phyloP scores from a whole-genome alignment of 2,113 vertebrate genomes.

The Canis aureus region DNA sequence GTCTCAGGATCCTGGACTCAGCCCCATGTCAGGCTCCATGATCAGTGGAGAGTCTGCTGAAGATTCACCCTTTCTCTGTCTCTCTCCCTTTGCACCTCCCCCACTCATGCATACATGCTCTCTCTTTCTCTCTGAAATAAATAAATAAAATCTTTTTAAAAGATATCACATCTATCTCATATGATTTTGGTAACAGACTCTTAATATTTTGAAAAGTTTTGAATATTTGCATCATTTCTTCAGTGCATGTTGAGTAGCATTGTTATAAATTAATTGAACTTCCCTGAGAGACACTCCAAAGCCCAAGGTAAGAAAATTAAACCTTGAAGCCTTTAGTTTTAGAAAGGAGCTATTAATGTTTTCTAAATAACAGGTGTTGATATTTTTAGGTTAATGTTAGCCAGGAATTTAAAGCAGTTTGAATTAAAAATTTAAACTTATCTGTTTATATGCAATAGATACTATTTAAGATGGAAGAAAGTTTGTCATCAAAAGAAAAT shows the following conservation, averaged over 20 bases:
- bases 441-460: not conserved
- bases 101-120: not conserved
- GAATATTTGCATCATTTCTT: conserved; percentile 45
- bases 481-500: conserved; percentile 4
- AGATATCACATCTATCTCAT: not conserved
- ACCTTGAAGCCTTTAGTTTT: not conserved
- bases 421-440: not conserved
- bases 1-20: not conserved
- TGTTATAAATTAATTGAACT: conserved; percentile 47
- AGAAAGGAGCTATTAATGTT: not conserved
- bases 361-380: not conserved
- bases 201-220: conserved; percentile 46
- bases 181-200: not conserved
- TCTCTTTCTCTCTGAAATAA: not conserved
- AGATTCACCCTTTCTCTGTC: not conserved
- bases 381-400: not conserved
- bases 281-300: not conserved
- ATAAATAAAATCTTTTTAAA: not conserved
- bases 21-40: too few relatives aligned
- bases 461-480: not conserved
- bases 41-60: not conserved
- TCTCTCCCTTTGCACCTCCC: not conserved
- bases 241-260: not conserved
- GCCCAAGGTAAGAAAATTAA: conserved; percentile 48
- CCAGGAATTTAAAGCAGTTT: conserved; percentile 12